Evolutionary conservation across 53 echinoderm and acorn worm genomes (phyloP).

Genomic region (Mesocentrotus franciscanus): DNA sequence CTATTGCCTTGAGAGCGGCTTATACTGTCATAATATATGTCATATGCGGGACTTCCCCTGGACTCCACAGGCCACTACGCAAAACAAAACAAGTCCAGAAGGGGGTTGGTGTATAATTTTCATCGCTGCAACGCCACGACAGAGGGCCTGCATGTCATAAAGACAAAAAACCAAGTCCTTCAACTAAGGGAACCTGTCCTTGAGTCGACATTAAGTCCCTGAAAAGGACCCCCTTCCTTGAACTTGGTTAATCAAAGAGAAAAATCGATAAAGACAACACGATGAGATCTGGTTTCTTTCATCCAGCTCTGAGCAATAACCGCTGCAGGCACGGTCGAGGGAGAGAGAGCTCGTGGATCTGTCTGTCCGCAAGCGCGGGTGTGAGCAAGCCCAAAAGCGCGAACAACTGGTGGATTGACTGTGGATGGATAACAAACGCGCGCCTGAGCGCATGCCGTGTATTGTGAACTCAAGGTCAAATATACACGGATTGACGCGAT

Average conservation of each 20-base stretch:
- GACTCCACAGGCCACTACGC: background rate
- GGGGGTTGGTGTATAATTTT: background rate
- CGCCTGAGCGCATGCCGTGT: constrained; percentile 9
- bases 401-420: constrained; percentile 37
- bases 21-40: too few relatives aligned
- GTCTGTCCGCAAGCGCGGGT: constrained; percentile 14
- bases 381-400: constrained; percentile 36
- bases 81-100: background rate
- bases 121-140: background rate
- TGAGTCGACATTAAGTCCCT: constrained; percentile 1
- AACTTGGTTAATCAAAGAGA: background rate
- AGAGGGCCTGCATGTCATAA: background rate
- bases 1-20: too few relatives aligned
- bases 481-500: background rate
- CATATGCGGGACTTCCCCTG: background rate
- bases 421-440: background rate
- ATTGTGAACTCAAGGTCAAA: constrained; percentile 31
- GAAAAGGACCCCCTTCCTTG: constrained; percentile 3
- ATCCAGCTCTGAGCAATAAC: background rate
- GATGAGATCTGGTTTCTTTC: background rate
- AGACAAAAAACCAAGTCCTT: background rate
- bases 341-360: background rate
- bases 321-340: background rate
- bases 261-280: constrained; percentile 39
- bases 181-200: background rate